These are phyloP conservation scores for Zonotrichia leucophrys DNA, from an alignment of 2,113 vertebrate genomes.

Conservation along the genomic window DNA sequence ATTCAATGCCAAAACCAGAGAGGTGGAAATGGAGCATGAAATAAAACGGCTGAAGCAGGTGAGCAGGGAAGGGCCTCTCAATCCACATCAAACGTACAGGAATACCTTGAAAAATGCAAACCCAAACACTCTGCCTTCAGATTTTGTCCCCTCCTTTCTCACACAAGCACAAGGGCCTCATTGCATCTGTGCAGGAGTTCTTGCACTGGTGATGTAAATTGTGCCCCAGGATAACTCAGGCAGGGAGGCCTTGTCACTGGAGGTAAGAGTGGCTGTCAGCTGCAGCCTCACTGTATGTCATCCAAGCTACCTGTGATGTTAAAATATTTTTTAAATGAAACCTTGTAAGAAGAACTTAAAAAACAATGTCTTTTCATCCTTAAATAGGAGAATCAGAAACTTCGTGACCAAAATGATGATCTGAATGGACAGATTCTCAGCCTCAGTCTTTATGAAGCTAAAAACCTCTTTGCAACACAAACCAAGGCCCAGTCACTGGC, in stretches of 20 bases:
- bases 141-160: neutral
- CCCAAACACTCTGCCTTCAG: neutral
- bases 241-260: neutral
- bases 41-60: constrained; percentile 95
- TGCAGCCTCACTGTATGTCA: neutral
- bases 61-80: neutral
- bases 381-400: constrained; percentile 91
- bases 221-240: neutral
- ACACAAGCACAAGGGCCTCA: neutral
- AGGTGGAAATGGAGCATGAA: constrained; percentile 94
- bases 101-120: neutral
- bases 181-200: neutral
- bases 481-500: constrained; percentile 97
- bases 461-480: constrained; percentile 93
- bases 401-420: constrained; percentile 95
- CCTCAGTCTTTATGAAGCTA: constrained; percentile 94
- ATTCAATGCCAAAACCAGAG: constrained; percentile 85
- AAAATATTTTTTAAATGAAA: neutral
- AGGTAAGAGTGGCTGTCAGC: neutral
- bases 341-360: neutral
- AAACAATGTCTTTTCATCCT: neutral
- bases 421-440: constrained; percentile 96
- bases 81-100: neutral
- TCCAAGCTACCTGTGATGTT: neutral
- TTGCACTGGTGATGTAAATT: neutral